These are phyloP conservation scores for Drosophila paulistorum DNA, from an alignment of 1,140 invertebrate species.

Conservation along the genomic window DNA sequence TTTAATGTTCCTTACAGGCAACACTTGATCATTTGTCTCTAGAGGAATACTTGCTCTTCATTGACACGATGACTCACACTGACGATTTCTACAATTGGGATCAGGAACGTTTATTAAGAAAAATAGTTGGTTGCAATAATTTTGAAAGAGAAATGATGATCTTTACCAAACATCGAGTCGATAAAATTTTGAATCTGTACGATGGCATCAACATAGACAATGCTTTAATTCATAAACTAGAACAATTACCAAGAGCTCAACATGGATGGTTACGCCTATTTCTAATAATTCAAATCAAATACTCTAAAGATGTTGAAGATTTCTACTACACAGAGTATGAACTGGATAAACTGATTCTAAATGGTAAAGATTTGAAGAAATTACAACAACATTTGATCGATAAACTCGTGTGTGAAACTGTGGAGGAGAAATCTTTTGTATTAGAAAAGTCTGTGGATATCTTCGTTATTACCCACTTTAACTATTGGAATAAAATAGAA, in stretches of 20 bases:
- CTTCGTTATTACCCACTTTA: conserved; percentile 20
- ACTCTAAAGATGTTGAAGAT: neutral
- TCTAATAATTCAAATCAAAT: neutral
- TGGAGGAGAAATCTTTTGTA: conserved; percentile 54
- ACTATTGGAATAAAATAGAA: conserved; percentile 9
- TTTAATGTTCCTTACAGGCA: neutral
- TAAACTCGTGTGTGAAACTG: conserved; percentile 40
- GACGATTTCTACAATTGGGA: no score
- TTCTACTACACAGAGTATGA: conserved; percentile 46
- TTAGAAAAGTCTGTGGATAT: conserved; percentile 42
- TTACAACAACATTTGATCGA: conserved; percentile 45
- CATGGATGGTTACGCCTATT: neutral
- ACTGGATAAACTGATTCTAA: conserved; percentile 29
- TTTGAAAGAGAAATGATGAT: neutral
- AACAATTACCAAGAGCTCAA: neutral
- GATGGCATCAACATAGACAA: no score
- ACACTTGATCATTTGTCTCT: neutral
- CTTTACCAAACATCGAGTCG: neutral
- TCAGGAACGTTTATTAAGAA: neutral
- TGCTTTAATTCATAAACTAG: neutral
- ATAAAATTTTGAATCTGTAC: no score
- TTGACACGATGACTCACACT: neutral
- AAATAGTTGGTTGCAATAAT: neutral
- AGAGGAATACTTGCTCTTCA: neutral
- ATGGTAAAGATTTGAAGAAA: neutral